phyloP scores from a whole-genome alignment of 30 jellyfish, hydroid and myxozoan species.

The Clytia hemisphaerica region DNA sequence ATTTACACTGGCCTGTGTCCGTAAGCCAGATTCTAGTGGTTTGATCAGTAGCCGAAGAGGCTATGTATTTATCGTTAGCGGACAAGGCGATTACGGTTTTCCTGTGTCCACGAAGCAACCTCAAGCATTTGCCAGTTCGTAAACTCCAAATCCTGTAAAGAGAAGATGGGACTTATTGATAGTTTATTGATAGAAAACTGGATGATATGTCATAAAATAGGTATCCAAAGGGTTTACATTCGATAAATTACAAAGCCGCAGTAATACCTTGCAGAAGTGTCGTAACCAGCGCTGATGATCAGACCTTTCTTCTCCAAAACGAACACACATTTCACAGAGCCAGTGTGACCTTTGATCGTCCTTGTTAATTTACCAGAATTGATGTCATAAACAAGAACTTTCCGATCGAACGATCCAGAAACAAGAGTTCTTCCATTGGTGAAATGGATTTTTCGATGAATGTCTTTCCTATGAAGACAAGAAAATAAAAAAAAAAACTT shows the following conservation, averaged over 20 bases:
- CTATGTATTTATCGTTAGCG: constrained; percentile 29
- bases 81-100: constrained; percentile 57
- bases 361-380: constrained; percentile 51
- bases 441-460: constrained; percentile 46
- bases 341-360: constrained; percentile 67
- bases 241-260: too few relatives aligned
- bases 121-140: constrained; percentile 47
- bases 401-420: constrained; percentile 76
- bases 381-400: constrained; percentile 48
- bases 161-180: background rate
- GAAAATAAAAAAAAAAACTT: background rate
- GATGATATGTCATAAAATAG: background rate
- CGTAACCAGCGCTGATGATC: constrained; percentile 85
- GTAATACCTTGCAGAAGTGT: constrained; percentile 90
- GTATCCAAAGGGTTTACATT: background rate
- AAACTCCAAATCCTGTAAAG: constrained; percentile 59
- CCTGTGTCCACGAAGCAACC: constrained; percentile 65
- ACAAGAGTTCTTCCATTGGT: constrained; percentile 58
- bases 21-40: too few relatives aligned
- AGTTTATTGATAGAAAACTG: background rate
- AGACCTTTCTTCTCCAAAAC: constrained; percentile 42
- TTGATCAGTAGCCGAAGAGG: constrained; percentile 72
- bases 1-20: background rate
- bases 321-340: constrained; percentile 65
- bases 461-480: constrained; percentile 54